Base-by-base conservation (phyloP, 2,888 invertebrate genomes). In the Boloria euphrosyne region DNA sequence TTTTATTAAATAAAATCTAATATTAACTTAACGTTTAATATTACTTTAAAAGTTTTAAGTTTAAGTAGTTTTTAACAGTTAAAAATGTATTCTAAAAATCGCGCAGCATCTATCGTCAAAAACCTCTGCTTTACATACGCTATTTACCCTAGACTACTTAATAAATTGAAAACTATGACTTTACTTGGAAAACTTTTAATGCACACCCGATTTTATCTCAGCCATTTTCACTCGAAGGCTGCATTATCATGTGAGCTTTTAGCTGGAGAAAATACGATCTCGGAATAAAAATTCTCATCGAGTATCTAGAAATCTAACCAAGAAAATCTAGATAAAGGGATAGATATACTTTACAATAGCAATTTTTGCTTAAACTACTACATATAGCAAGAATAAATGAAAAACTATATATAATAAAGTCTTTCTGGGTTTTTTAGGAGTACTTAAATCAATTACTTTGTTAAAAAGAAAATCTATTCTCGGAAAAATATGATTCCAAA, bases 121-220 rank as follows among this genome's bases (percentile, higher is more conserved):
- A 62, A 65, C 43, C 43, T n/a, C 47, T 14, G 47, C 22, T 62
- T 22, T 44, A 38, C 54, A 49, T 38, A 49, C 59, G 59, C 54
- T 52, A 51, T 55, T 61, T 65, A 59, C 62, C 53, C 65, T 22
- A 38, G 44, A 65, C 52, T 60, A 62, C 49, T 65, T 63, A 67
- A 64, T 61, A 62, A 67, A 69, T 60, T 66, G 62, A 66, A 69
- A 69, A 67, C 59, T 62, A 62, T 65, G 49, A 54, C 47, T 58
- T 46, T 38, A 59, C 27, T 54, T 18, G n/a, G 43, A 46, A 53
- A 67, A 67, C 58, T 64, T 64, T 43, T 65, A 69, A 65, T 59
- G 65, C 57, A 14, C 44, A 4, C 47, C 52, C 43, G 60, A 60
- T 57, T 57, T 58, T 49, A 61, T 60, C 53, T 59, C 43, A 47